Percentiles rank a stretch among this genome's conserved stretches.
Evolutionary conservation across 2,113 vertebrate species (phyloP).

Genomic region (Candoia aspera): DNA sequence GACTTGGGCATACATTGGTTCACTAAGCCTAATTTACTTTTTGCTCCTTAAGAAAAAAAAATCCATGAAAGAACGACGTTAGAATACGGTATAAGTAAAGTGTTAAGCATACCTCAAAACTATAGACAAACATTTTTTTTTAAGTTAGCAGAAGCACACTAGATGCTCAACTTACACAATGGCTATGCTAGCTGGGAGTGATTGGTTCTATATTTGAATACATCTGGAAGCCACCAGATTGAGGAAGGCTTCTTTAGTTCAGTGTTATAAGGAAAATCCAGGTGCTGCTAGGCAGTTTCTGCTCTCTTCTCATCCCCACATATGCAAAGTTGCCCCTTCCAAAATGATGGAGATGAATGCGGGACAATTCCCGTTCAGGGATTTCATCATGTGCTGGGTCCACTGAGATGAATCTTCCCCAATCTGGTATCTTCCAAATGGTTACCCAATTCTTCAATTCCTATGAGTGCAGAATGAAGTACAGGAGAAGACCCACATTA

Average conservation of each 20-base stretch:
- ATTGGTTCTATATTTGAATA: not conserved
- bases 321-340: not conserved
- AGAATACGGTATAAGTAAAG: not conserved
- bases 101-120: not conserved
- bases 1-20: constrained; percentile 58
- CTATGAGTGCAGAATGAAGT: not conserved
- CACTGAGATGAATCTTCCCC: not conserved
- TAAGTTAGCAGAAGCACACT: not conserved
- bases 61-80: not conserved
- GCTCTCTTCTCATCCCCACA: not conserved
- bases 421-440: not conserved
- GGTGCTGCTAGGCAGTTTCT: too few relatives aligned
- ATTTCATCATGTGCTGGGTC: not conserved
- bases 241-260: not conserved
- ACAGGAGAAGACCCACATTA: not conserved
- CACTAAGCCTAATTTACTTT: constrained; percentile 45
- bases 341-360: not conserved
- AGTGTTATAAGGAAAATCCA: not conserved
- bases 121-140: not conserved
- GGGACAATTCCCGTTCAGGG: not conserved
- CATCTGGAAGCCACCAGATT: not conserved
- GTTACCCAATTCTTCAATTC: not conserved
- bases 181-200: not conserved
- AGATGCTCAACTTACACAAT: not conserved
- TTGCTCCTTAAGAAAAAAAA: constrained; percentile 54